Conservation (phyloP, 2,888 invertebrate species). For the Dastarcus helophoroides region DNA sequence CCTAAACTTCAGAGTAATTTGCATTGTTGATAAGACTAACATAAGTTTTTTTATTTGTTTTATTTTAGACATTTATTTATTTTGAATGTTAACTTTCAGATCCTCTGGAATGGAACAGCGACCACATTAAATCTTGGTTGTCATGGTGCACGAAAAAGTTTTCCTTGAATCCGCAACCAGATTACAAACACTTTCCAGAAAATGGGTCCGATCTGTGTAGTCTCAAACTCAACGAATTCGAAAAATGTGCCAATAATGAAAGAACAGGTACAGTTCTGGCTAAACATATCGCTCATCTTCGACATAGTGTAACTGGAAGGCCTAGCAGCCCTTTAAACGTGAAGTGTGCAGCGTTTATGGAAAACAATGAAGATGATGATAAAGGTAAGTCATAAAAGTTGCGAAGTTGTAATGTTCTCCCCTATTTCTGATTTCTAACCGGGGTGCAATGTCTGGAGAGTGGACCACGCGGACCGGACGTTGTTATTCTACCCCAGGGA, state of each 20-base stretch:
- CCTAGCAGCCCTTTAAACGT: conserved; percentile 46
- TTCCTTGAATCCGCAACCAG: conserved; percentile 43
- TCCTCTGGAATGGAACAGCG: conserved; percentile 50
- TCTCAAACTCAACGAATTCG: conserved; percentile 52
- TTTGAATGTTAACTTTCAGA: conserved; percentile 40
- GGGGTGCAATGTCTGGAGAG: no score
- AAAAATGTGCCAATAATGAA: conserved; percentile 40
- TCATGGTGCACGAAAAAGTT: conserved; percentile 50
- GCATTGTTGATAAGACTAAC: no score
- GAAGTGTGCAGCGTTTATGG: conserved; percentile 35
- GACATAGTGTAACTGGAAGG: conserved; percentile 48
- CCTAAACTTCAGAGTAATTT: no score
- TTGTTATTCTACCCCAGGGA: conserved; percentile 1
- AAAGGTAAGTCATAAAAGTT: conserved; percentile 19
- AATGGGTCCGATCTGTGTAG: conserved; percentile 46
- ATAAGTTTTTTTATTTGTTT: no score
- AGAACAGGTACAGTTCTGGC: conserved; percentile 45
- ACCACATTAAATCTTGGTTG: conserved; percentile 50
- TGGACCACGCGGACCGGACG: not conserved
- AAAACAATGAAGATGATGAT: conserved; percentile 25
- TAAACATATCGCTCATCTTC: conserved; percentile 48
- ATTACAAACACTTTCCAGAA: conserved; percentile 42
- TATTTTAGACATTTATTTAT: no score
- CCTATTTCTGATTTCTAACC: conserved; percentile 1
- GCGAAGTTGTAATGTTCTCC: not conserved